Percentiles rank a stretch among this genome's conserved stretches.
These are phyloP conservation scores for Eleginops maclovinus DNA, from an alignment of 2,113 vertebrate species.

Conservation along the genomic window DNA sequence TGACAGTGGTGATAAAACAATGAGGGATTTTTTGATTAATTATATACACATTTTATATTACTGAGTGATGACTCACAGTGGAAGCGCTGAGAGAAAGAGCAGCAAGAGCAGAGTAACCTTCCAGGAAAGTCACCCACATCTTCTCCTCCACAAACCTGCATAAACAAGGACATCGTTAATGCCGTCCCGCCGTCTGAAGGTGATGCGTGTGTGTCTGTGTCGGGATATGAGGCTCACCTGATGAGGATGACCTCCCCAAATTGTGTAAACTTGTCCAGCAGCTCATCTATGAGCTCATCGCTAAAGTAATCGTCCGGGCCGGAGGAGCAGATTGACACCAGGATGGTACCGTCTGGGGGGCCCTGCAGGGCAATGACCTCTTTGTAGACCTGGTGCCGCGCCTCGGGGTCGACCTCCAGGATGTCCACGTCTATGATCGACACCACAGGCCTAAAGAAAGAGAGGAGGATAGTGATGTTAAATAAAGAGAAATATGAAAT, in stretches of 20 bases:
- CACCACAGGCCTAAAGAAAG: constrained; percentile 90
- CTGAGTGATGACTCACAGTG: constrained; percentile 86
- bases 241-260: constrained; percentile 98
- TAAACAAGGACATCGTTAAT: constrained; percentile 12
- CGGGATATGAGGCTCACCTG: constrained; percentile 82
- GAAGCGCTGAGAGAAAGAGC: constrained; percentile 90
- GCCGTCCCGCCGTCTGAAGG: background rate
- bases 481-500: background rate
- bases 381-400: constrained; percentile 94
- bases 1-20: background rate
- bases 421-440: constrained; percentile 95
- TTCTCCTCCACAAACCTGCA: constrained; percentile 97
- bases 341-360: constrained; percentile 94
- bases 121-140: constrained; percentile 99
- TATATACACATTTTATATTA: background rate
- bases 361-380: constrained; percentile 94
- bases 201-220: background rate
- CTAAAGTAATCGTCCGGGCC: constrained; percentile 92
- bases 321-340: constrained; percentile 92
- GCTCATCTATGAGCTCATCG: constrained; percentile 93
- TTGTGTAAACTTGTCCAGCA: constrained; percentile 92
- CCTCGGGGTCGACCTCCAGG: constrained; percentile 95
- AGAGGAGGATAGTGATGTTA: background rate
- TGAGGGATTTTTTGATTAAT: background rate
- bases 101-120: constrained; percentile 94